A percentile compares a stretch with the other conserved stretches of the same genome.
Evolutionary conservation across 2,113 vertebrate genomes (phyloP).

Genomic region (Cottus gobio): DNA sequence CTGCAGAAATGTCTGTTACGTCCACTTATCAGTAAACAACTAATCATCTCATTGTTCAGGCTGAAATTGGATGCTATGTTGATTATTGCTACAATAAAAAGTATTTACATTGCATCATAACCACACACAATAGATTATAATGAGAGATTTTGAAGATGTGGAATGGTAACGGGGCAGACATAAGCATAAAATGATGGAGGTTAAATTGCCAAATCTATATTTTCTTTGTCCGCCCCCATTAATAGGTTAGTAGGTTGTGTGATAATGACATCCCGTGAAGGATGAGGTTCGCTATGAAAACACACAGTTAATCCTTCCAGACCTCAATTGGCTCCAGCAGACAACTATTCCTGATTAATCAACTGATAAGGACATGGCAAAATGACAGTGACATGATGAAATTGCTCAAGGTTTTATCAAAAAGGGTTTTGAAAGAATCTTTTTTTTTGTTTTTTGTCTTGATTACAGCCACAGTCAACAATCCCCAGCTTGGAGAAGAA

Average conservation of each 20-base stretch:
- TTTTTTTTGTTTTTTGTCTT: constrained; percentile 49
- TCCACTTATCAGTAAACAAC: background rate
- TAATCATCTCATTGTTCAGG: background rate
- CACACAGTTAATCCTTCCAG: constrained; percentile 33
- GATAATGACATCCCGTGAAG: constrained; percentile 19
- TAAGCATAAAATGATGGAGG: background rate
- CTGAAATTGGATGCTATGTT: constrained; percentile 5
- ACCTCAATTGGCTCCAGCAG: constrained; percentile 40
- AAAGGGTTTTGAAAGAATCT: constrained; percentile 81
- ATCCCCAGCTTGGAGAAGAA: constrained; percentile 87
- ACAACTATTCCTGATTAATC: constrained; percentile 60
- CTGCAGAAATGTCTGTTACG: background rate
- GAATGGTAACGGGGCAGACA: background rate
- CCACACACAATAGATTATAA: background rate
- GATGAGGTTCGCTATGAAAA: background rate
- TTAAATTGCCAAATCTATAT: constrained; percentile 44
- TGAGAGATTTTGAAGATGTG: background rate
- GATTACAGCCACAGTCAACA: constrained; percentile 86
- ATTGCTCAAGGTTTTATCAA: constrained; percentile 71
- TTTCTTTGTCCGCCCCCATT: constrained; percentile 17
- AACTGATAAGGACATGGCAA: constrained; percentile 63
- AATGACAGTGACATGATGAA: constrained; percentile 61
- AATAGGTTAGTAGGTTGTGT: constrained; percentile 8
- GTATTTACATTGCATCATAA: background rate
- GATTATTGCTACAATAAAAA: background rate